phyloP scores from a whole-genome alignment of 2,888 invertebrate genomes.

The Calameuta filiformis region DNA sequence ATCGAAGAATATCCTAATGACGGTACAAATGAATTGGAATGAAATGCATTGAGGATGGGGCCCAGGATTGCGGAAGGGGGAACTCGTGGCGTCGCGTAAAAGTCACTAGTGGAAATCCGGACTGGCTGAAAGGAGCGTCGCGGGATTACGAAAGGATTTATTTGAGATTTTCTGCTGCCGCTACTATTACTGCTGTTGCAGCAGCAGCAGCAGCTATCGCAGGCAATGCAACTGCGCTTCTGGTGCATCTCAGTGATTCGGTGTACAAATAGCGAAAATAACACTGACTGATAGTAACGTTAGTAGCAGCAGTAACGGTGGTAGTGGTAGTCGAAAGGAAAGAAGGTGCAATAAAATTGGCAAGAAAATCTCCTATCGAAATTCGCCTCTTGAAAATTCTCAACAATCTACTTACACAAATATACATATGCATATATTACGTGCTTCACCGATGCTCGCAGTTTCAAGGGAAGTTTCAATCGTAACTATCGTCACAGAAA shows the following conservation, averaged over 20 bases:
- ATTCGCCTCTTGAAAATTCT: too few species aligned
- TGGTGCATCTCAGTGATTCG: slow-evolving; percentile 19
- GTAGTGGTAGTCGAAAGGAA: too few species aligned
- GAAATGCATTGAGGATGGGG: slow-evolving; percentile 38
- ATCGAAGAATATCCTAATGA: slow-evolving; percentile 40
- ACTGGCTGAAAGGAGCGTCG: slow-evolving; percentile 59
- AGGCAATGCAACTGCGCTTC: neutral
- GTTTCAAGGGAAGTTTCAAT: too few species aligned
- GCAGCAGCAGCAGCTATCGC: neutral
- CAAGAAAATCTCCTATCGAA: too few species aligned
- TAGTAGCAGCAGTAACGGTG: too few species aligned
- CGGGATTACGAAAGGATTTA: slow-evolving; percentile 64
- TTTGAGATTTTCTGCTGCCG: slow-evolving; percentile 58
- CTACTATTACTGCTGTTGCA: slow-evolving; percentile 27
- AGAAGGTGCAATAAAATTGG: too few species aligned
- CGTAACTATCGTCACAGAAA: too few species aligned
- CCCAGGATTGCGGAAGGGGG: slow-evolving; percentile 12
- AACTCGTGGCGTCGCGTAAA: slow-evolving; percentile 43
- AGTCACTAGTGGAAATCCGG: slow-evolving; percentile 58
- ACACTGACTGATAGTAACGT: slow-evolving; percentile 14
- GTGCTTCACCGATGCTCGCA: too few species aligned
- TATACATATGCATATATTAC: too few species aligned
- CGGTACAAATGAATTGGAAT: slow-evolving; percentile 38
- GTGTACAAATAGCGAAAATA: slow-evolving; percentile 54
- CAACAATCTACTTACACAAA: too few species aligned